Evolutionary conservation across 2,797 vertebrate species (phyloP), one percentile per base, ranked within the genome.

Genomic region (Pangasius krempfi): DNA sequence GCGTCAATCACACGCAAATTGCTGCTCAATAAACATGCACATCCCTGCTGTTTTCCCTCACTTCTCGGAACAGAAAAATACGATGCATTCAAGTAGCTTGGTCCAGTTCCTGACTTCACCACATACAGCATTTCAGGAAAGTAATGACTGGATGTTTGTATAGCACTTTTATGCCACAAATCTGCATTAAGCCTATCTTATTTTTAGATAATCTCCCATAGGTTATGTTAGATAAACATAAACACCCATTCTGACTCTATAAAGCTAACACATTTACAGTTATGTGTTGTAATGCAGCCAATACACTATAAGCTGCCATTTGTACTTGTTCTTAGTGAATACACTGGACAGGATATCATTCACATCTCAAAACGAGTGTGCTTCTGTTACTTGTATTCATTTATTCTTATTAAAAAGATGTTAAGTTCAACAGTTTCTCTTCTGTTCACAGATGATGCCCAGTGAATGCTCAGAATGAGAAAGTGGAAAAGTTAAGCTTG

Each of bases 401-500:
- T 83, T 62, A 82, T 44, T 60, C 2, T 30, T 70, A 70, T 84
- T 84, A 56, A 54, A 54, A 56, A 47, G 20, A 56, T 50, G 56
- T 62, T 82, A 33, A 6, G 47, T 37, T 40, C 14, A 73, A 58
- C 56, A 44, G 54, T 60, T 86, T 72, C 47, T 16, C 50, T 68
- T 68, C 83, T 22, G 72, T 82, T 82, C 33, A 9, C 37, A 16
- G 62, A 44, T 40, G 22, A 60, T 40, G 22, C 2, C 5, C 33
- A 27, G 54, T 81, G 66, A 27, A 88, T 27, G 56, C 54, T 80
- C 25, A 50, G 73, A 88, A 88, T 33, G 54, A 84, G 68, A 90
- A 85, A 84, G 85, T 85, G 84, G 84, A 90, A 89, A 92, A 88
- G 81, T 87, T 89, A 60, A 82, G 64, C 87, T 76, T 52, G 84